Base-by-base conservation (phyloP, 2,888 invertebrate genomes). In the Trissoscelio sp. region DNA sequence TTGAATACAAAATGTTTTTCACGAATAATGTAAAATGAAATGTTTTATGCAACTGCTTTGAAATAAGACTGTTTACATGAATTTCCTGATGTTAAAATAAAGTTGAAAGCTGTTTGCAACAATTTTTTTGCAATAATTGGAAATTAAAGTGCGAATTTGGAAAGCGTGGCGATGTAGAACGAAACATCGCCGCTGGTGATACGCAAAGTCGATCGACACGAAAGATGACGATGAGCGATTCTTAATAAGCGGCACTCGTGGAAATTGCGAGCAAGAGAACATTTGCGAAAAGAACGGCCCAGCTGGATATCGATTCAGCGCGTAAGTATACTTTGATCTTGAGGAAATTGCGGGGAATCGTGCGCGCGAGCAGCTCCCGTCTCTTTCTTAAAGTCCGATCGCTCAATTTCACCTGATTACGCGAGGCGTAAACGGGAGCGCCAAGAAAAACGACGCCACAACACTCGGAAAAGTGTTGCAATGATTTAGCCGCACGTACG, bases 331-430 rank as follows among this genome's bases (percentile, higher is more conserved):
- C 57, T 66, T 66, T 55, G 57, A 74, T 64, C 64, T 46, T 18
- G 74, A 20, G 74, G 37, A 64, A 62, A 66, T 57, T 74, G 67
- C 16, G 53, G 28, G 16, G 31, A 62, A 28, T 28, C 28, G 11
- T 31, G 48, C 5, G 9, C 28, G 37, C 42, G 55, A 3, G 39
- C 39, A 9, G 34, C 34, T 5, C 48, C 14, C 51, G 3, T n/a
- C 31, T 64, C 31, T 28, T 34, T 53, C 57, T 42, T 58, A 39
- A 51, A 58, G 28, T n/a, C 67, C 73, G 69, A 67, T 73, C 78
- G 67, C 55, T 78, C 73, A 74, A 78, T 69, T 72, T 81, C 60
- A 72, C 74, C 62, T 64, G 81, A 51, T 78, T 78, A 72, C 48
- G 57, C 48, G 39, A 44, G 46, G 44, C 60, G 60, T 24, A 44